Base-by-base conservation (phyloP, 2,888 invertebrate species). In the Xanthia icteritia region DNA sequence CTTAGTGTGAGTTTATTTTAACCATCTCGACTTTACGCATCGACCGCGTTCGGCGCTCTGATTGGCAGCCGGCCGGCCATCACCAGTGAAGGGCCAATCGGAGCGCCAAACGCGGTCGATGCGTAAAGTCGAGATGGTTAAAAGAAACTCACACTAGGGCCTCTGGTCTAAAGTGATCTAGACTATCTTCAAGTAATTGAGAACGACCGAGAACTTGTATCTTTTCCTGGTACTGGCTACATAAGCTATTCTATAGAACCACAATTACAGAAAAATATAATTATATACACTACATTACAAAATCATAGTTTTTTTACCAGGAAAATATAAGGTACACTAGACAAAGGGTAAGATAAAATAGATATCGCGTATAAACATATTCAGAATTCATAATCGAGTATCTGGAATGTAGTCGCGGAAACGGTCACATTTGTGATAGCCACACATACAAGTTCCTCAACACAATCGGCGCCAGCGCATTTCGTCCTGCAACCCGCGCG, bases 211-310 rank as follows among this genome's bases (percentile, higher is more conserved):
- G 3, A 4, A 56, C 15, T 42, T 36, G n/a, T 67, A 39, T 5
- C 13, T 79, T 81, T 79, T 79, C 67, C 79, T 84, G 36, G 11
- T 78, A 70, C 48, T 27, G 9, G 17, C 9, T 75, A 63, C 63
- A n/a, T 65, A 42, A 20, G 13, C 20, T 54, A 58, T 60, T 68
- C 9, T 6, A 61, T 51, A 66, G 17, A 61, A 56, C 1, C 11
- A 45, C 68, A 69, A 65, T 68, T 48, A 51, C 56, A 45, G 8
- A 67, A 82, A 67, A 67, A 60, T 48, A 61, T 6, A n/a, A n/a
- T n/a, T n/a, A 56, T 36, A 39, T 60, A 31, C 31, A 60, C 1
- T 20, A 31, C 31, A 60, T 20, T 11, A 27, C 31, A 67, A 67
- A 71, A 69, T 23, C 15, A n/a, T 54, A 39, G n/a, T 56, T 56